These are phyloP conservation scores for Cherax quadricarinatus DNA, from an alignment of 1,140 invertebrate species.

Conservation along the genomic window DNA sequence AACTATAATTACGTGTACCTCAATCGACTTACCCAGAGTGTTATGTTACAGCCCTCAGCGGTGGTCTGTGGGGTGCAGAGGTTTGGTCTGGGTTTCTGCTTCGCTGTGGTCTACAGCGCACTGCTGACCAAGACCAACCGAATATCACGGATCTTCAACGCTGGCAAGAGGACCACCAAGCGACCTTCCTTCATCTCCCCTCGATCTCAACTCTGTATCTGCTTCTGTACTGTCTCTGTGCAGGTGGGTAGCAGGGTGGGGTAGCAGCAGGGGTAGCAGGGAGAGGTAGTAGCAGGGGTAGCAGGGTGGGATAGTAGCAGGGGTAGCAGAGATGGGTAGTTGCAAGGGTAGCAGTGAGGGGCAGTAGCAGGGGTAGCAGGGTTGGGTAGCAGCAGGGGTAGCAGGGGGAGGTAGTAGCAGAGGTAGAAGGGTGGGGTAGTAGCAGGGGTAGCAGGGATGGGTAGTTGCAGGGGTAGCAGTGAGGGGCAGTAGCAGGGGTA, in stretches of 20 bases:
- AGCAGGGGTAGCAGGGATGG: background rate
- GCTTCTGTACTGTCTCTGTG: constrained; percentile 86
- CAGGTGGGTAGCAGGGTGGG: constrained; percentile 80
- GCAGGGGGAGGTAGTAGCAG: no score
- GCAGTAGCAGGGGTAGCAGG: no score
- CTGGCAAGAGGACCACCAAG: constrained; percentile 90
- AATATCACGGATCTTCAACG: constrained; percentile 93
- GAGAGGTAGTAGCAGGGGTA: background rate
- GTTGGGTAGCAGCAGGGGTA: no score
- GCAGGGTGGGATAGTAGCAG: background rate
- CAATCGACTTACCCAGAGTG: no score
- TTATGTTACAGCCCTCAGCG: constrained; percentile 76
- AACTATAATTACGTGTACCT: no score
- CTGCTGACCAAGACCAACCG: constrained; percentile 94
- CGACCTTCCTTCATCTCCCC: constrained; percentile 95
- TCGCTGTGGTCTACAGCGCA: constrained; percentile 91
- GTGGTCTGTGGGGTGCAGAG: constrained; percentile 77
- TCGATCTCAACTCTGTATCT: constrained; percentile 94
- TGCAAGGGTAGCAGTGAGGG: background rate
- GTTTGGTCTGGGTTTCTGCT: constrained; percentile 89
- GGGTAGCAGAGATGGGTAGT: background rate
- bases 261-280: background rate
- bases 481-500: no score
- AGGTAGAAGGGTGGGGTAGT: constrained; percentile 34
- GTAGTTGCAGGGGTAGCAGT: background rate